Percentiles rank a stretch among this genome's conserved stretches.
These are phyloP conservation scores for Beaufortia kweichowensis DNA, from an alignment of 2,113 vertebrate genomes.

Conservation along the genomic window DNA sequence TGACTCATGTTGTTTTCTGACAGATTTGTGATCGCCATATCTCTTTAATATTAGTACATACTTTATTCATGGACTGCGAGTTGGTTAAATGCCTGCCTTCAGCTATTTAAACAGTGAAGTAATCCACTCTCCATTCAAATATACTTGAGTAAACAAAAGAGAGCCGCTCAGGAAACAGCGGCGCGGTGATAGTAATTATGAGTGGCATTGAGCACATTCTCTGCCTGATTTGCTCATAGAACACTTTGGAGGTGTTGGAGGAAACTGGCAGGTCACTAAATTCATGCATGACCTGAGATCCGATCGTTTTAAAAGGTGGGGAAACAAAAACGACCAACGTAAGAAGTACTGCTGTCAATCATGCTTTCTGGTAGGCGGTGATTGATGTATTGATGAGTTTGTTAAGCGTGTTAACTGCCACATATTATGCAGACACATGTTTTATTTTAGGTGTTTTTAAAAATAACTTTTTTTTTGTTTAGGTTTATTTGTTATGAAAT, in stretches of 20 bases:
- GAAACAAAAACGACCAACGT: background rate
- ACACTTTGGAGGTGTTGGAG: slow-evolving; percentile 35
- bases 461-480: too few relatives aligned
- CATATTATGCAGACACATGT: too few relatives aligned
- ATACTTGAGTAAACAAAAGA: slow-evolving; percentile 54
- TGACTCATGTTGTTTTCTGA: slow-evolving; percentile 12
- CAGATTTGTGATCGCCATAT: background rate
- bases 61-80: slow-evolving; percentile 29
- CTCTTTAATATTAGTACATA: slow-evolving; percentile 5
- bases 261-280: slow-evolving; percentile 35
- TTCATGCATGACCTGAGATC: slow-evolving; percentile 39
- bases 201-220: slow-evolving; percentile 64
- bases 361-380: background rate
- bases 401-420: too few relatives aligned
- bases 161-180: slow-evolving; percentile 55
- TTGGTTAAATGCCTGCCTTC: slow-evolving; percentile 17
- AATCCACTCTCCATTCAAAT: slow-evolving; percentile 58
- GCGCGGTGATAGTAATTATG: slow-evolving; percentile 58
- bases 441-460: too few relatives aligned
- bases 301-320: background rate
- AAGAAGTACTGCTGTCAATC: too few relatives aligned
- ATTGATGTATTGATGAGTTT: background rate
- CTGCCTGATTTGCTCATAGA: slow-evolving; percentile 49
- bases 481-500: too few relatives aligned
- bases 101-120: slow-evolving; percentile 48